These are phyloP conservation scores for Pagrus major DNA, from an alignment of 2,113 vertebrate species.

Conservation along the genomic window DNA sequence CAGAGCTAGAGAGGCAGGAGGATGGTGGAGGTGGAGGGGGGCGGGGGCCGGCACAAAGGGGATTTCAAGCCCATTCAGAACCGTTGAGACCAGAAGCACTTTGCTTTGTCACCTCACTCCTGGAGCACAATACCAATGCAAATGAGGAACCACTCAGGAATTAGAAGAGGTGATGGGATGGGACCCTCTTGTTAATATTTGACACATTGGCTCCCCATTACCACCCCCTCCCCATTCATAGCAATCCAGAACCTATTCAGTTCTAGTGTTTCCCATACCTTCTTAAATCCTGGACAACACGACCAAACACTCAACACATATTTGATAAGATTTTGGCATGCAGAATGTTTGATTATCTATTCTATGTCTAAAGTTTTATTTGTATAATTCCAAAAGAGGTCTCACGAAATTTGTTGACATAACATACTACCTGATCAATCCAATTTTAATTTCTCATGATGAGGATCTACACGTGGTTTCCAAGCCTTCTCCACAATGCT, in stretches of 20 bases:
- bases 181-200: conserved; percentile 70
- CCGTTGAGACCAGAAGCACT: conserved; percentile 75
- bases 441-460: neutral
- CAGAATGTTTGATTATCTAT: neutral
- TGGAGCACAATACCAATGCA: conserved; percentile 77
- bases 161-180: conserved; percentile 68
- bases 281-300: neutral
- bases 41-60: conserved; percentile 74
- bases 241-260: conserved; percentile 10
- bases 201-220: conserved; percentile 42
- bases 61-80: conserved; percentile 78
- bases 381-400: neutral
- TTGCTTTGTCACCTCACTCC: conserved; percentile 77
- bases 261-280: conserved; percentile 30
- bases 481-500: neutral
- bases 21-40: conserved; percentile 11
- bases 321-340: neutral
- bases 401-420: neutral
- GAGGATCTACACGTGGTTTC: neutral
- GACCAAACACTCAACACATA: neutral
- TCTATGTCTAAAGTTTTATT: neutral
- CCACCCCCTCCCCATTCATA: conserved; percentile 6
- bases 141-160: conserved; percentile 72
- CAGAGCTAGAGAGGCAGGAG: conserved; percentile 1
- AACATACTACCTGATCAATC: neutral